Conservation (phyloP, 2,113 vertebrate genomes). For the Nicator chloris region DNA sequence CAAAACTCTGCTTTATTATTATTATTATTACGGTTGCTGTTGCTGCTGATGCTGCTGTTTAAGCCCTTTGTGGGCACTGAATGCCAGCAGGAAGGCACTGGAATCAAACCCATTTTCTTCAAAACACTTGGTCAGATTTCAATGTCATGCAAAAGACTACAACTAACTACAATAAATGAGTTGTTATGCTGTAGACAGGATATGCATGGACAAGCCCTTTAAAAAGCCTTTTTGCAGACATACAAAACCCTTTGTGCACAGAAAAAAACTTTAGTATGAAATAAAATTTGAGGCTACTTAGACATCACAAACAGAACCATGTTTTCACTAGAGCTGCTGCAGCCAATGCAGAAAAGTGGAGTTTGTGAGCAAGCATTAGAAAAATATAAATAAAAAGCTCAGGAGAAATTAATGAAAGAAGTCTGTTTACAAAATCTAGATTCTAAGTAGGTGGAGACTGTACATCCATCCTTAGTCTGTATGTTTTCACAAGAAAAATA, state of each 20-base stretch:
- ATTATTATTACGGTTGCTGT: neutral
- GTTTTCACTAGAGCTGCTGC: neutral
- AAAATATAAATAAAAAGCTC: neutral
- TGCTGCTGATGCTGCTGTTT: neutral
- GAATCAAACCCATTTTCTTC: neutral
- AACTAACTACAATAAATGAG: neutral
- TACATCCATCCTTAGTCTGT: neutral
- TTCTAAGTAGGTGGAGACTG: neutral
- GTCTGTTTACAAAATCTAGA: neutral
- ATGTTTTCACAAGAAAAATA: neutral
- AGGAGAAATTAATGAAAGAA: neutral
- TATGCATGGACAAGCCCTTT: neutral
- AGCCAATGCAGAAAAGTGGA: neutral
- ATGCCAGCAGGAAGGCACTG: neutral
- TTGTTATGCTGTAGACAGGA: neutral
- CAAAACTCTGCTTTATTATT: neutral
- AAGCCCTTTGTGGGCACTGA: neutral
- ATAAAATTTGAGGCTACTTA: neutral
- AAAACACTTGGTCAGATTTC: neutral
- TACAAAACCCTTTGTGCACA: neutral
- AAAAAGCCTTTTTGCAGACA: neutral
- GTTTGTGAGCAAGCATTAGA: neutral
- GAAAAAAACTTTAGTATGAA: neutral
- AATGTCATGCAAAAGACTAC: neutral
- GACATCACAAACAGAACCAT: neutral